Evolutionary conservation across 2,888 invertebrate species (phyloP).

Genomic region (Notodonta dromedarius): DNA sequence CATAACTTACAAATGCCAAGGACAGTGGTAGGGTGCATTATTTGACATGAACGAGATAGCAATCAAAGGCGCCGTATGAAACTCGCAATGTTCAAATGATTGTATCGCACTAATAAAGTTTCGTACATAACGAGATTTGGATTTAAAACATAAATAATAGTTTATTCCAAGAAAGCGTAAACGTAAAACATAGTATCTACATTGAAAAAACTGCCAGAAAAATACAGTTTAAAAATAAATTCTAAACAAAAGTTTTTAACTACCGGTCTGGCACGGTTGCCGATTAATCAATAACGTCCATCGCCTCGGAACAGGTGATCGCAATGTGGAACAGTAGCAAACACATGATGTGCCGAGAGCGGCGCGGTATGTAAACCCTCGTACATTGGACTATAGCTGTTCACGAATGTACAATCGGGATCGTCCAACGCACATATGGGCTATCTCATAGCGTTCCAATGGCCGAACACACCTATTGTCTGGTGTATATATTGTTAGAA

Average conservation of each 20-base stretch:
- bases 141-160: not conserved
- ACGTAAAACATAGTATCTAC: not conserved
- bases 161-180: constrained; percentile 11
- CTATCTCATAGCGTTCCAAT: constrained; percentile 70
- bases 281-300: constrained; percentile 50
- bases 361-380: constrained; percentile 16
- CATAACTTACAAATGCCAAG: constrained; percentile 35
- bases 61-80: constrained; percentile 10
- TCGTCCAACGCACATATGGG: constrained; percentile 57
- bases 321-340: constrained; percentile 46
- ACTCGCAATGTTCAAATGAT: not conserved
- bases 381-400: constrained; percentile 22
- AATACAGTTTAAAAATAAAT: constrained; percentile 29
- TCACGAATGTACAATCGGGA: constrained; percentile 38
- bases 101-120: not conserved
- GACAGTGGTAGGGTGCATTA: constrained; percentile 28
- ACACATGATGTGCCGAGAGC: constrained; percentile 28
- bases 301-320: constrained; percentile 55
- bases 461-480: constrained; percentile 62
- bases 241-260: constrained; percentile 31
- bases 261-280: constrained; percentile 32
- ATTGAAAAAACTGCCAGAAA: constrained; percentile 17
- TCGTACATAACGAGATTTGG: too few relatives aligned
- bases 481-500: constrained; percentile 54
- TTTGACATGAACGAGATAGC: constrained; percentile 15